Evolutionary conservation across 2,797 vertebrate genomes (phyloP).

Genomic region (Esox masquinongy): DNA sequence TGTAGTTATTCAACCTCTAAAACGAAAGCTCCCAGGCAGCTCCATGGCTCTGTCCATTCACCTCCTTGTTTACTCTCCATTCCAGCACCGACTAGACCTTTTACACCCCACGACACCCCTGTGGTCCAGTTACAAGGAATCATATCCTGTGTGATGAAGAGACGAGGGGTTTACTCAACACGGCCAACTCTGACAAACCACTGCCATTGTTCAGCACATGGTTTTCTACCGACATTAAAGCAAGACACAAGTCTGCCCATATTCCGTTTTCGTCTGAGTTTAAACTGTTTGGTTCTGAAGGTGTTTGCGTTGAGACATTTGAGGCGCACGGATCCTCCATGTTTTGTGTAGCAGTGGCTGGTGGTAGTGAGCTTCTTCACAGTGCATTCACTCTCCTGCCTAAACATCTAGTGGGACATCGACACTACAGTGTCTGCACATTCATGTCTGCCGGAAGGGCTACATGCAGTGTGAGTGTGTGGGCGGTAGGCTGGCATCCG

Average conservation of each 20-base stretch:
- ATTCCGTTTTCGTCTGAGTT: background rate
- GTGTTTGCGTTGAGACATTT: background rate
- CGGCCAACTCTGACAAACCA: slow-evolving; percentile 25
- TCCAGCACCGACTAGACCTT: no score
- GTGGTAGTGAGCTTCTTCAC: slow-evolving; percentile 1
- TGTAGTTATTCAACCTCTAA: no score
- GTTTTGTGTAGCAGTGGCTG: background rate
- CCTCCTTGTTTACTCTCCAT: no score
- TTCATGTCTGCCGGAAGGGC: slow-evolving; percentile 29
- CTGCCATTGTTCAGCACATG: slow-evolving; percentile 9
- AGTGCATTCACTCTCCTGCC: slow-evolving; percentile 17
- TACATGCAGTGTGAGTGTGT: slow-evolving; percentile 22
- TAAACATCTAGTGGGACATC: slow-evolving; percentile 9
- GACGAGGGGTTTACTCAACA: slow-evolving; percentile 37
- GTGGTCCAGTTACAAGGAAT: slow-evolving; percentile 28
- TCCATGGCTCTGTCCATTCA: no score
- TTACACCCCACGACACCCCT: no score
- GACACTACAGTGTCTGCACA: slow-evolving; percentile 19
- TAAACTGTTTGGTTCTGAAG: background rate
- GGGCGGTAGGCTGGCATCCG: slow-evolving; percentile 12
- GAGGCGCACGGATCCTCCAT: background rate
- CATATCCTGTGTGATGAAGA: slow-evolving; percentile 55
- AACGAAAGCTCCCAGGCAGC: no score
- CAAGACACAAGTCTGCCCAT: background rate
- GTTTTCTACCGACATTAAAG: background rate